Conservation (phyloP, 2,888 invertebrate species). For the Erebia ligea region DNA sequence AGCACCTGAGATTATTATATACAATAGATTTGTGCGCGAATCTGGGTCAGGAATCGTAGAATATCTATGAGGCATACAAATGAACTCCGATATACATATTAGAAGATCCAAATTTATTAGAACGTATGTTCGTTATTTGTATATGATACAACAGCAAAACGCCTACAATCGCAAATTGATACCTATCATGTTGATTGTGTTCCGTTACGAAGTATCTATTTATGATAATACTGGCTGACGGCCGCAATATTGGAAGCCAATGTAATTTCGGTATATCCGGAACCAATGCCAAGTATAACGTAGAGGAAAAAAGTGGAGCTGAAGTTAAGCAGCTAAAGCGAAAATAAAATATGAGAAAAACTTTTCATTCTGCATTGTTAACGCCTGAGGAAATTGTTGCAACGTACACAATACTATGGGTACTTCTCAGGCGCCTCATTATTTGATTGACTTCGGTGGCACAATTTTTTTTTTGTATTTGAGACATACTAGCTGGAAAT, state of each 20-base stretch:
- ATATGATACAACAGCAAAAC: conserved; percentile 18
- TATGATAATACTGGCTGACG: conserved; percentile 63
- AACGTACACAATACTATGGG: conserved; percentile 15
- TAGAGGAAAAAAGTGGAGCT: conserved; percentile 58
- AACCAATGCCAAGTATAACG: conserved; percentile 72
- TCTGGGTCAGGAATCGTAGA: too few species aligned
- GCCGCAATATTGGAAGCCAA: conserved; percentile 60
- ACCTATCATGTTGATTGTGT: conserved; percentile 33
- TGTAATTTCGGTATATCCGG: conserved; percentile 55
- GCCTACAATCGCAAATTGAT: conserved; percentile 32
- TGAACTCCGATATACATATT: neutral
- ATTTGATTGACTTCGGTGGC: too few species aligned
- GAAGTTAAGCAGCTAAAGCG: conserved; percentile 57
- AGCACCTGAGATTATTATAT: neutral
- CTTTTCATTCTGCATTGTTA: conserved; percentile 44
- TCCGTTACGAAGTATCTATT: conserved; percentile 52
- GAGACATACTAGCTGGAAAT: too few species aligned
- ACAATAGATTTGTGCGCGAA: too few species aligned
- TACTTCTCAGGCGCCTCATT: too few species aligned
- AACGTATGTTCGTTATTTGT: neutral
- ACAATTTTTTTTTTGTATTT: too few species aligned
- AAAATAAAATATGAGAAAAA: conserved; percentile 51
- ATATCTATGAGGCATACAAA: too few species aligned
- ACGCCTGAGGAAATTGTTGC: conserved; percentile 23
- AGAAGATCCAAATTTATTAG: neutral